Evolutionary conservation across 1,140 invertebrate species (phyloP).

Genomic region (Zaprionus ghesquierei): DNA sequence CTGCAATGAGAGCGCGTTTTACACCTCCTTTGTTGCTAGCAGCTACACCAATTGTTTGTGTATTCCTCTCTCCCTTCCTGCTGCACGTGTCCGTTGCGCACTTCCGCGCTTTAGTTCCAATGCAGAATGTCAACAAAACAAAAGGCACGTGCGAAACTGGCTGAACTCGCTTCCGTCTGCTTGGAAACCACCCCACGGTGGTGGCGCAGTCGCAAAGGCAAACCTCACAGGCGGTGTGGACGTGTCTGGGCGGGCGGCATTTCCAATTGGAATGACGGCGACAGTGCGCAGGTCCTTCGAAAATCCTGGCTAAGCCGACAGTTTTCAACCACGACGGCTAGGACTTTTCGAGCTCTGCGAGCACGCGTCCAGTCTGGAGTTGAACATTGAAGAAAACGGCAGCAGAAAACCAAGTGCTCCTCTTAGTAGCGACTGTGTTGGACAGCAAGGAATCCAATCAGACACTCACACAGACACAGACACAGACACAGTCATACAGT

Average conservation of each 20-base stretch:
- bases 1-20: background rate
- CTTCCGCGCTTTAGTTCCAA: background rate
- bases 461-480: slow-evolving; percentile 54
- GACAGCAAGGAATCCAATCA: slow-evolving; percentile 70
- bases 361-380: slow-evolving; percentile 78
- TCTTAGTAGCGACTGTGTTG: slow-evolving; percentile 66
- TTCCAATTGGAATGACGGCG: slow-evolving; percentile 64
- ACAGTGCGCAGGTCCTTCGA: slow-evolving; percentile 43
- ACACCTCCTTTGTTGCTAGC: background rate
- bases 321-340: slow-evolving; percentile 62
- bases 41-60: background rate
- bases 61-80: background rate
- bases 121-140: slow-evolving; percentile 72
- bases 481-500: slow-evolving; percentile 36
- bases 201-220: slow-evolving; percentile 35
- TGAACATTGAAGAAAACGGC: slow-evolving; percentile 82
- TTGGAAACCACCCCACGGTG: slow-evolving; percentile 50
- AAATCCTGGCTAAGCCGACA: slow-evolving; percentile 61
- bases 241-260: background rate
- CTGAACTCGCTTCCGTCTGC: slow-evolving; percentile 45
- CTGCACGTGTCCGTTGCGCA: slow-evolving; percentile 18
- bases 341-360: slow-evolving; percentile 57
- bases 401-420: slow-evolving; percentile 74
- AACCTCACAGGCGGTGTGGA: background rate
- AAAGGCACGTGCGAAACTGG: slow-evolving; percentile 56